These are phyloP conservation scores for Hypercompe scribonia DNA, from an alignment of 2,888 invertebrate species.

Conservation along the genomic window DNA sequence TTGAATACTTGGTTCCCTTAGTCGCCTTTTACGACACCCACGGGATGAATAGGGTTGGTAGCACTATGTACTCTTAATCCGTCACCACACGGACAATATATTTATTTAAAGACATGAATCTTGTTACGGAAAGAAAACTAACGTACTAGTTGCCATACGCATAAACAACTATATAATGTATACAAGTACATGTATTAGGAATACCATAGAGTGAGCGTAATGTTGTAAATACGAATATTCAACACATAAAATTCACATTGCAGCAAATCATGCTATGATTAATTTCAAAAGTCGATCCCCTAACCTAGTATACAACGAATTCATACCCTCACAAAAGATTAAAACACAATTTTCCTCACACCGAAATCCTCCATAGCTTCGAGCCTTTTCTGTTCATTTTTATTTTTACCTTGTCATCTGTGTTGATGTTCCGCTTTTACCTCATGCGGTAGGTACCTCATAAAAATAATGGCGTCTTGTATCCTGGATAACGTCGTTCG, in stretches of 20 bases:
- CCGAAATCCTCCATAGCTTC: constrained; percentile 12
- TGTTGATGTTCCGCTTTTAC: constrained; percentile 48
- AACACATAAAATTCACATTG: not conserved
- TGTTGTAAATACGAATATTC: not conserved
- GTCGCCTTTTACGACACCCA: no score
- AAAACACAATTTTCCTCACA: constrained; percentile 14
- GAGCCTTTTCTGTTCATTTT: constrained; percentile 26
- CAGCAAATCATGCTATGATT: not conserved
- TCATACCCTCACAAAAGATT: constrained; percentile 13
- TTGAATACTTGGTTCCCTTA: no score
- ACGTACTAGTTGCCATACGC: not conserved
- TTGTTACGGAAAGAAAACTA: not conserved
- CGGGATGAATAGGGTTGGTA: no score
- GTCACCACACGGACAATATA: no score
- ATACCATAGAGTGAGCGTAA: not conserved
- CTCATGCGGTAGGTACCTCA: constrained; percentile 39
- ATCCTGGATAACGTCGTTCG: constrained; percentile 52
- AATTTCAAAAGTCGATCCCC: not conserved
- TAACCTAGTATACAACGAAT: not conserved
- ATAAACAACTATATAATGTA: not conserved
- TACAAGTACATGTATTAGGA: not conserved
- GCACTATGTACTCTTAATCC: no score
- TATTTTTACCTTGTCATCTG: constrained; percentile 52
- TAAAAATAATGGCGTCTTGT: constrained; percentile 63
- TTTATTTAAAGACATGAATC: no score